Evolutionary conservation across 2,797 vertebrate genomes (phyloP), one percentile per base, ranked within the genome.

Genomic region (Hemitrygon akajei): DNA sequence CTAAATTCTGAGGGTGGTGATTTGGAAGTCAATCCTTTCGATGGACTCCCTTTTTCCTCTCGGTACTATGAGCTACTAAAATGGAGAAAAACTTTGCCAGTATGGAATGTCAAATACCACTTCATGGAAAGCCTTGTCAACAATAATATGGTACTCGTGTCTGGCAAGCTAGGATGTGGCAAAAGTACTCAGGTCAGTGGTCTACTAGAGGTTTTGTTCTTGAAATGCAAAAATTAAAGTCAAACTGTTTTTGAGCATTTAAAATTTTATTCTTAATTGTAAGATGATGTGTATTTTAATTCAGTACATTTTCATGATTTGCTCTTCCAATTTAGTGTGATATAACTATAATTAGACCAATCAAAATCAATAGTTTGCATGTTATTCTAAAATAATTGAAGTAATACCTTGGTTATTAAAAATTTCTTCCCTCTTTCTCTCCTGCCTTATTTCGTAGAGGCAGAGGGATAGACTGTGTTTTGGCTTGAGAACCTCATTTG

Each of bases 21-120:
- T 94, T 95, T 99, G 95, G 98, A 99, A 95, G 97, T 98, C 95
- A 99, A 99, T 95, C 98, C 98, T 0, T 99, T 98, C 9, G 98
- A 99, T 0, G 98, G 98, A 37, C 96, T 99, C 93, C 98, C 98
- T 58, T 99, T 98, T 95, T 99, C 98, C 3, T 99, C 98, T 0
- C 97, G 97, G 0, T 99, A 99, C 96, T 98, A 98, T 11, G 94
- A 97, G 93, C 96, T 99, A 69, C 96, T 99, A 96, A 96, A 97
- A 94, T 96, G 97, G 95, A 96, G 98, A 30, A 96, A 95, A 7
- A 94, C 77, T 91, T 96, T 98, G 93, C 97, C 98, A 0, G 95
- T 98, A 0, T 99, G 98, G 98, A 96, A 94, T 25, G 94, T 98
- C 93, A 97, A 97, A 81, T 97, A 97, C 95, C 95, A 94, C 94